phyloP scores from a whole-genome alignment of 53 echinoderm and acorn worm genomes.

The Glandiceps talaboti region DNA sequence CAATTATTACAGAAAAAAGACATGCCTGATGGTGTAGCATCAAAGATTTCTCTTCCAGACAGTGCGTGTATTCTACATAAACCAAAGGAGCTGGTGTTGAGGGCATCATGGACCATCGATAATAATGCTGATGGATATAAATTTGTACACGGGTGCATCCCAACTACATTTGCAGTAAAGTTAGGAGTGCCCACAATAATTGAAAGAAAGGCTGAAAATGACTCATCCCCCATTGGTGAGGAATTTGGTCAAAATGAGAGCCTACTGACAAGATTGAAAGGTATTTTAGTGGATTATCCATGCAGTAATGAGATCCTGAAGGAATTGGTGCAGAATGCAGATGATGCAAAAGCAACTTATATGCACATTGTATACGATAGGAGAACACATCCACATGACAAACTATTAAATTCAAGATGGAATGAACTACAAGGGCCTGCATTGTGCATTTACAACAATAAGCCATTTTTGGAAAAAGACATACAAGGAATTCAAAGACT shows the following conservation, averaged over 20 bases:
- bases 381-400: slow-evolving; percentile 28
- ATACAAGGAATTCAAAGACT: slow-evolving; percentile 72
- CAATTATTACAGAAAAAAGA: neutral
- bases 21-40: neutral
- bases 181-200: slow-evolving; percentile 33
- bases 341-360: slow-evolving; percentile 74
- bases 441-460: slow-evolving; percentile 66
- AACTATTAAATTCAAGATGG: slow-evolving; percentile 31
- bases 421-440: slow-evolving; percentile 28
- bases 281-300: slow-evolving; percentile 64
- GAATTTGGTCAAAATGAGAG: slow-evolving; percentile 78
- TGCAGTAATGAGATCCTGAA: slow-evolving; percentile 66
- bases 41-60: slow-evolving; percentile 19
- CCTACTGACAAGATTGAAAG: slow-evolving; percentile 50
- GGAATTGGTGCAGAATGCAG: slow-evolving; percentile 93
- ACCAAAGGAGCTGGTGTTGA: slow-evolving; percentile 2
- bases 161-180: neutral
- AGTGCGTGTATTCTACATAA: slow-evolving; percentile 4
- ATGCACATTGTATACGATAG: slow-evolving; percentile 84
- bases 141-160: neutral
- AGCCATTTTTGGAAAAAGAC: slow-evolving; percentile 65
- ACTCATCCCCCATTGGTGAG: slow-evolving; percentile 19
- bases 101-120: neutral
- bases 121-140: neutral
- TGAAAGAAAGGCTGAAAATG: slow-evolving; percentile 7